Evolutionary conservation across 2,888 invertebrate genomes (phyloP).

Genomic region (Pelosia muscerda): DNA sequence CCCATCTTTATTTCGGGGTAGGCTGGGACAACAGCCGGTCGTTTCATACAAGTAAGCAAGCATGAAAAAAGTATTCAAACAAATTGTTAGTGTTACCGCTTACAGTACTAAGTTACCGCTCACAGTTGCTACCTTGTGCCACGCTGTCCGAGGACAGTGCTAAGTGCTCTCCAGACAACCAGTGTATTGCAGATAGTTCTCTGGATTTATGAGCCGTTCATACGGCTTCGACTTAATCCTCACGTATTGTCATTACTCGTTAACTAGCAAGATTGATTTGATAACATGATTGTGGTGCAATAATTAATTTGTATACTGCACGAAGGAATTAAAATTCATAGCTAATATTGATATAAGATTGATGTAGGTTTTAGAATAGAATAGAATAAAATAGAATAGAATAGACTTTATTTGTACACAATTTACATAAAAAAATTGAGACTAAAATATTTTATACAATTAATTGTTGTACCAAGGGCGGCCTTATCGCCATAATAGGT

Average conservation of each 20-base stretch:
- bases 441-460: no score
- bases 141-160: slow-evolving; percentile 68
- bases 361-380: no score
- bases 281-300: slow-evolving; percentile 5
- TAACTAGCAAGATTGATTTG: slow-evolving; percentile 23
- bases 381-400: no score
- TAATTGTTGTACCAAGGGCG: no score
- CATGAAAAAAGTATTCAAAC: no score
- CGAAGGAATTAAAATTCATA: neutral
- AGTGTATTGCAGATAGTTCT: slow-evolving; percentile 76
- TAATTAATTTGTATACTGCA: neutral
- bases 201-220: slow-evolving; percentile 74
- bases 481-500: no score
- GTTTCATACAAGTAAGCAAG: no score
- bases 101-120: neutral
- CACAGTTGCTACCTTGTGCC: slow-evolving; percentile 44
- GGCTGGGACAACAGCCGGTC: no score
- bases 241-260: slow-evolving; percentile 37
- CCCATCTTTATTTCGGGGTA: no score
- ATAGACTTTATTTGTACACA: no score
- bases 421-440: no score
- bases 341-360: no score
- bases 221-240: slow-evolving; percentile 47
- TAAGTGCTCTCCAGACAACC: slow-evolving; percentile 80
- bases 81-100: neutral